These are phyloP conservation scores for Apodemia mormo DNA, from an alignment of 2,888 invertebrate genomes.

Conservation along the genomic window DNA sequence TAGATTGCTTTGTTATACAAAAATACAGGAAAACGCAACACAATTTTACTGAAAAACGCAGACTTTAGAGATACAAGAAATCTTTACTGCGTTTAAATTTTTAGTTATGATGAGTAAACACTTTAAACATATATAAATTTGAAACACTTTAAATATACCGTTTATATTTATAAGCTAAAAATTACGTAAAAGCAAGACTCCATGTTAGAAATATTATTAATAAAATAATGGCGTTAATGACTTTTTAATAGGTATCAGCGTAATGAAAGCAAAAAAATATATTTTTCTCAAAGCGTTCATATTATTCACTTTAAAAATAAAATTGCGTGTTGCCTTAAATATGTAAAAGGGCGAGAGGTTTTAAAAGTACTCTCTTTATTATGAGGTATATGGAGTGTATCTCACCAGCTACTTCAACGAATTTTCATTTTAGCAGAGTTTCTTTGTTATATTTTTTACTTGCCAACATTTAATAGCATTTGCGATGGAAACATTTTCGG, in stretches of 20 bases:
- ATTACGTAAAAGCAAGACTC: neutral
- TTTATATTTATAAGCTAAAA: neutral
- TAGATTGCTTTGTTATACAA: too few species aligned
- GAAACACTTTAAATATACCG: too few species aligned
- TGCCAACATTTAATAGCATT: slow-evolving; percentile 5
- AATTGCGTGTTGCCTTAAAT: slow-evolving; percentile 26
- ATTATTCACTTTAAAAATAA: slow-evolving; percentile 14
- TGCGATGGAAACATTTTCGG: neutral
- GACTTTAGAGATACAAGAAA: too few species aligned
- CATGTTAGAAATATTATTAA: neutral
- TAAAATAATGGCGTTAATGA: neutral
- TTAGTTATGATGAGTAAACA: too few species aligned
- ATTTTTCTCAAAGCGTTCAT: slow-evolving; percentile 11
- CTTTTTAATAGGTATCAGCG: neutral
- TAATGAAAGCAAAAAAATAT: neutral
- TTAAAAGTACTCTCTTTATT: slow-evolving; percentile 18
- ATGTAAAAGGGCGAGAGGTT: slow-evolving; percentile 21
- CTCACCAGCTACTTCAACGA: slow-evolving; percentile 11
- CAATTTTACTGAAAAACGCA: too few species aligned
- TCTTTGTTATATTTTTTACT: slow-evolving; percentile 10
- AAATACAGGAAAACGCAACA: too few species aligned
- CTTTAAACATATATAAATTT: too few species aligned
- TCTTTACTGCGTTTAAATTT: too few species aligned
- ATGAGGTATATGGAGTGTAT: slow-evolving; percentile 16
- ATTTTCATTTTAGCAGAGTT: slow-evolving; percentile 14